These are phyloP conservation scores for Lindbergichthys nudifrons DNA, from an alignment of 2,797 vertebrate genomes.

Conservation along the genomic window DNA sequence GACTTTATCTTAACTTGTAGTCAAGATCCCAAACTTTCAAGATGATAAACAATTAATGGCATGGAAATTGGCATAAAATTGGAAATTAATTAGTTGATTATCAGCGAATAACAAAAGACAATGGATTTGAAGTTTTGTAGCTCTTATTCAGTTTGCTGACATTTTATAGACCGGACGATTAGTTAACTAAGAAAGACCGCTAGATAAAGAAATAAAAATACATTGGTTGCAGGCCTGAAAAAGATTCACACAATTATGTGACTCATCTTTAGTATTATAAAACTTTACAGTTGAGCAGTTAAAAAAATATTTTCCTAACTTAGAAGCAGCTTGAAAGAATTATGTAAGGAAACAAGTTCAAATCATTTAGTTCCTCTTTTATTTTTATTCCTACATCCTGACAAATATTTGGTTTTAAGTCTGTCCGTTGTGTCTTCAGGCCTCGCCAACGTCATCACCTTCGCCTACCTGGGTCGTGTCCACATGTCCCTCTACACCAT, in stretches of 20 bases:
- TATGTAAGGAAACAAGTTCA: background rate
- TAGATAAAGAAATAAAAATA: background rate
- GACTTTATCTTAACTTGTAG: background rate
- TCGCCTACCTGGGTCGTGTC: slow-evolving; percentile 88
- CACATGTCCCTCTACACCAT: slow-evolving; percentile 91
- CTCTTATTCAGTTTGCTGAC: background rate
- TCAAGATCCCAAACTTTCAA: background rate
- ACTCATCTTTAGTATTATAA: background rate
- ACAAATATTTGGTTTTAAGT: background rate
- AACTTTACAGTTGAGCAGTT: background rate
- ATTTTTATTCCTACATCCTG: background rate
- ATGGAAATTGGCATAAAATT: background rate
- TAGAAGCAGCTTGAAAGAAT: background rate
- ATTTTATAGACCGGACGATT: too few species aligned
- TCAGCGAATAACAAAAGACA: background rate
- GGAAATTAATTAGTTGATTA: background rate
- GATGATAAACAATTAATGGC: background rate
- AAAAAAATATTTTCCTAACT: background rate
- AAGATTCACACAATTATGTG: background rate
- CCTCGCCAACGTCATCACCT: slow-evolving; percentile 87
- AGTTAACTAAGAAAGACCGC: background rate
- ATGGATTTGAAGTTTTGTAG: background rate
- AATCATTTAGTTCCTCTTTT: too few species aligned
- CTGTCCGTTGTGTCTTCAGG: slow-evolving; percentile 63
- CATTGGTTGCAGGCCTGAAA: background rate